phyloP scores from a whole-genome alignment of 1,140 invertebrate genomes.

The Pseudomyrmex sp. region DNA sequence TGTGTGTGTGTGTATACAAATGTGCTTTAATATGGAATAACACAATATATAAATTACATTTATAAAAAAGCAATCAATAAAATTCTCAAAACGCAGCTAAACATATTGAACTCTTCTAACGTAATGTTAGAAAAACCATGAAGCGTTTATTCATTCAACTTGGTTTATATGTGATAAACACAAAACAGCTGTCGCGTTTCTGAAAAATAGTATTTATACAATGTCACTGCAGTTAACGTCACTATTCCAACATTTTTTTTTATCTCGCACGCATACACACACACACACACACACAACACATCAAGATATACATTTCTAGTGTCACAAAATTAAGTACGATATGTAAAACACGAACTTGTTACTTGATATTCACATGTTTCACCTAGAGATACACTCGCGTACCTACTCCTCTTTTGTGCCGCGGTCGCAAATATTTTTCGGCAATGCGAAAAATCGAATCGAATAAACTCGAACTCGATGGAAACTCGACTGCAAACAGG shows the following conservation, averaged over 20 bases:
- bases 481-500: slow-evolving; percentile 7
- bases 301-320: neutral
- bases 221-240: neutral
- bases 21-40: too few species aligned
- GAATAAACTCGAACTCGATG: neutral
- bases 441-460: slow-evolving; percentile 21
- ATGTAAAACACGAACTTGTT: neutral
- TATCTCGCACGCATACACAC: neutral
- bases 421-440: neutral
- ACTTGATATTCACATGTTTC: neutral
- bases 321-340: neutral
- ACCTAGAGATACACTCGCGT: neutral
- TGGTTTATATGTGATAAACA: too few species aligned
- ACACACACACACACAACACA: too few species aligned
- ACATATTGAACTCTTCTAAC: too few species aligned
- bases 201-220: neutral
- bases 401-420: neutral
- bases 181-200: too few species aligned
- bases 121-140: too few species aligned
- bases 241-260: neutral
- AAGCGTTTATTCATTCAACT: too few species aligned
- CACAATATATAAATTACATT: too few species aligned
- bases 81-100: too few species aligned
- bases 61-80: neutral
- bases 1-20: too few species aligned